Conservation (phyloP, 2,113 vertebrate genomes). For the Pycnonotus jocosus region DNA sequence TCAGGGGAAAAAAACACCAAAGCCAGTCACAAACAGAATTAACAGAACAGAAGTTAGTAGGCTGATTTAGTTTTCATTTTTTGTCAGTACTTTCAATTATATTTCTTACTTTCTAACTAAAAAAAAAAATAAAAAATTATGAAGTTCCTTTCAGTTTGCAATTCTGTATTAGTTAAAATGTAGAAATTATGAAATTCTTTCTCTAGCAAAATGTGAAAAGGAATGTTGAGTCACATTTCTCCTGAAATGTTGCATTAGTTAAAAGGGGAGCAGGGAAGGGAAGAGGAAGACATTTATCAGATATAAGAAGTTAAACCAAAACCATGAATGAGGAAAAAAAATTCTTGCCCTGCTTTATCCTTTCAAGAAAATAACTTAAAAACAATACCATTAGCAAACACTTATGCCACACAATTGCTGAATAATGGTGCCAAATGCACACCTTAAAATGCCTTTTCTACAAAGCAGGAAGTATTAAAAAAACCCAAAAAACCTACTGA, state of each 20-base stretch:
- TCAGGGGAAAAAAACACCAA: not conserved
- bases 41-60: not conserved
- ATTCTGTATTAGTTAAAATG: not conserved
- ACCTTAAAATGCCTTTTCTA: not conserved
- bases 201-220: not conserved
- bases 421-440: not conserved
- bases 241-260: not conserved
- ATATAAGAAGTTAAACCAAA: not conserved
- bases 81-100: not conserved
- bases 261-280: not conserved
- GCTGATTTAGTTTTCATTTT: not conserved
- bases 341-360: not conserved
- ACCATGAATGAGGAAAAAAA: not conserved
- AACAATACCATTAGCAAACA: not conserved
- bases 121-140: not conserved
- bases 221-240: not conserved
- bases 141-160: not conserved
- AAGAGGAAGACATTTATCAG: not conserved
- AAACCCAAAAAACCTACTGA: rapidly evolving
- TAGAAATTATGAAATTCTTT: not conserved
- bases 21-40: not conserved
- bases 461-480: not conserved
- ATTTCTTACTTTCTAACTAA: not conserved
- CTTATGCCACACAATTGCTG: not conserved
- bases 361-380: not conserved